Evolutionary conservation across 1,140 invertebrate species (phyloP), one percentile per base, ranked within the genome.

Genomic region (Andrena cerasifolii): DNA sequence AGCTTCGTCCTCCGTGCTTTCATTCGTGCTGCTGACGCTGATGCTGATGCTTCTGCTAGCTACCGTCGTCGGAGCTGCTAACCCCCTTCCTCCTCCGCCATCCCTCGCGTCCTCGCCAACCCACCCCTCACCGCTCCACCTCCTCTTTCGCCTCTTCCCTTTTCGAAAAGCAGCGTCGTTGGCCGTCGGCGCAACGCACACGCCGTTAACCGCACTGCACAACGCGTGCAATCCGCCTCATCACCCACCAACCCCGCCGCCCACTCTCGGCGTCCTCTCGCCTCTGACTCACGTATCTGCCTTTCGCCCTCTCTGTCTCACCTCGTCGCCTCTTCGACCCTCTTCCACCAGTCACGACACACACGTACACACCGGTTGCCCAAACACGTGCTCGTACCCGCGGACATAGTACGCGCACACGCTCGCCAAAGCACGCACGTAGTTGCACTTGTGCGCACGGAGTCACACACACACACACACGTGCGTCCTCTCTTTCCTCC

Each of bases 171-270:
- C 83, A 85, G 70, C 83, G 82, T 84, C 86, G 86, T 89, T 89
- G 89, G 84, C 88, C 87, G 86, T 89, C 88, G 88, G 88, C 89
- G 87, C 90, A 90, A 91, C 90, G 90, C 90, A 91, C 90, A 90
- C 89, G 88, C 88, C 87, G 88, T 90, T 90, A 89, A 90, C 89
- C 88, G 86, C 87, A 87, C 87, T 90, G 89, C 89, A 90, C 88
- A 91, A 90, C 89, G 89, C 89, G 86, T 90, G 87, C 88, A 88
- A 86, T 87, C 83, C 83, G 71, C 81, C 82, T 67, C 77, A 47
- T 62, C 80, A 66, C 68, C 83, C 79, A 68, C 78, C 72, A 54
- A 70, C 62, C 66, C 12, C 63, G 26, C 54, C 47, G 43, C 61
- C 61, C 78, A 53, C 53, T 68, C 67, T 45, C n/a, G n/a, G 51